phyloP scores from a whole-genome alignment of 30 jellyfish, hydroid and myxozoan species.

The Pelagia noctiluca region DNA sequence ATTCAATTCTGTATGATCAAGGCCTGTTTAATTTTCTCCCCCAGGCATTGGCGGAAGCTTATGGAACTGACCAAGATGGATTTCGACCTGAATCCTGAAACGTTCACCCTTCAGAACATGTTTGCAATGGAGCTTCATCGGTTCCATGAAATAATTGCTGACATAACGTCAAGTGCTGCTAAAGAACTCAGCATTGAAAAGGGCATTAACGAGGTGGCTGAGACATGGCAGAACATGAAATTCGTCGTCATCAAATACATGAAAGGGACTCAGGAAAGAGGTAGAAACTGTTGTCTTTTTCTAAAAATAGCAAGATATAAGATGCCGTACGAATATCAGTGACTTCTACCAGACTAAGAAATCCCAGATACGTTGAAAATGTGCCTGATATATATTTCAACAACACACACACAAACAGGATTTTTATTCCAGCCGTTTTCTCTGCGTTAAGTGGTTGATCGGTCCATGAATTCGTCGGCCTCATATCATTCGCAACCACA shows the following conservation, averaged over 20 bases:
- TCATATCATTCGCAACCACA: too few species aligned
- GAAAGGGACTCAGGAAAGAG: slow-evolving; percentile 98
- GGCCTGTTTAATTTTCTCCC: not conserved
- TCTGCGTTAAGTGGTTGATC: too few species aligned
- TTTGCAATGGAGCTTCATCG: slow-evolving; percentile 98
- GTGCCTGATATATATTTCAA: too few species aligned
- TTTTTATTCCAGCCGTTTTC: too few species aligned
- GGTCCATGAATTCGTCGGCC: too few species aligned
- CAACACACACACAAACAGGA: too few species aligned
- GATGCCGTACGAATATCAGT: too few species aligned
- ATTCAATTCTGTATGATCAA: not conserved
- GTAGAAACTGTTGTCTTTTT: too few species aligned
- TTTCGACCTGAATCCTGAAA: slow-evolving; percentile 93
- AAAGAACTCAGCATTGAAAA: slow-evolving; percentile 93
- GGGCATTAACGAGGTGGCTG: slow-evolving; percentile 93
- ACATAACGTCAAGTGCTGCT: slow-evolving; percentile 92
- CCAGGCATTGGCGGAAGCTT: slow-evolving; percentile 91
- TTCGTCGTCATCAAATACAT: slow-evolving; percentile 83
- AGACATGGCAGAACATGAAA: slow-evolving; percentile 88
- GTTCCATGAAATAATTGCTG: slow-evolving; percentile 89
- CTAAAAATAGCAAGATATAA: too few species aligned
- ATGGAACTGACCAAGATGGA: slow-evolving; percentile 94
- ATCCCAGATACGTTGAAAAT: too few species aligned
- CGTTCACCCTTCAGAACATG: slow-evolving; percentile 93
- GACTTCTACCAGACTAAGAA: too few species aligned